Percentiles rank a stretch among this genome's conserved stretches.
phyloP scores from a whole-genome alignment of 2,888 invertebrate genomes.

The Limnephilus lunatus region DNA sequence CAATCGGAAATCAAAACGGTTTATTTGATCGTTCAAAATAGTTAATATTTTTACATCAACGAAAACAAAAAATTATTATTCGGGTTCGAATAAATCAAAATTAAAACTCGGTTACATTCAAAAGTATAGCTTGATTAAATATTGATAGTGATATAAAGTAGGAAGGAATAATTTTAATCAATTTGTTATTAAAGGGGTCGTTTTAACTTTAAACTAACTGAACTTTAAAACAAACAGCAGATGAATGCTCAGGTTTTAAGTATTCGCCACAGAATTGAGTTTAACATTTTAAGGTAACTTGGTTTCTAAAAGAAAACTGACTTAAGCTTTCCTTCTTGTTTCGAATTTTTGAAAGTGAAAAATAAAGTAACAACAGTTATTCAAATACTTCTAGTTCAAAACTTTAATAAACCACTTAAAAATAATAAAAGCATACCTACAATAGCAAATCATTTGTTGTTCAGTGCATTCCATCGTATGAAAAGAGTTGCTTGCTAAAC shows the following conservation, averaged over 20 bases:
- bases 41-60: neutral
- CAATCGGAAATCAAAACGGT: neutral
- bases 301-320: too few species aligned
- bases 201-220: neutral
- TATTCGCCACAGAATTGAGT: too few species aligned
- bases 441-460: too few species aligned
- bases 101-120: neutral
- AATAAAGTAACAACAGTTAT: too few species aligned
- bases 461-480: too few species aligned
- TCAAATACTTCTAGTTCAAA: too few species aligned
- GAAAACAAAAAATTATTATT: neutral
- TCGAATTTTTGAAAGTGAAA: too few species aligned
- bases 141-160: neutral
- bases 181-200: neutral
- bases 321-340: too few species aligned
- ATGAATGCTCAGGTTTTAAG: neutral
- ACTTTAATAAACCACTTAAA: too few species aligned
- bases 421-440: too few species aligned
- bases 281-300: too few species aligned
- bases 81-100: neutral
- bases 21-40: neutral
- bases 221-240: neutral
- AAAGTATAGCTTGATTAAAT: neutral
- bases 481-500: too few species aligned
- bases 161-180: neutral